Evolutionary conservation across 2,888 invertebrate genomes (phyloP).

Genomic region (Drosophila maculinotata): DNA sequence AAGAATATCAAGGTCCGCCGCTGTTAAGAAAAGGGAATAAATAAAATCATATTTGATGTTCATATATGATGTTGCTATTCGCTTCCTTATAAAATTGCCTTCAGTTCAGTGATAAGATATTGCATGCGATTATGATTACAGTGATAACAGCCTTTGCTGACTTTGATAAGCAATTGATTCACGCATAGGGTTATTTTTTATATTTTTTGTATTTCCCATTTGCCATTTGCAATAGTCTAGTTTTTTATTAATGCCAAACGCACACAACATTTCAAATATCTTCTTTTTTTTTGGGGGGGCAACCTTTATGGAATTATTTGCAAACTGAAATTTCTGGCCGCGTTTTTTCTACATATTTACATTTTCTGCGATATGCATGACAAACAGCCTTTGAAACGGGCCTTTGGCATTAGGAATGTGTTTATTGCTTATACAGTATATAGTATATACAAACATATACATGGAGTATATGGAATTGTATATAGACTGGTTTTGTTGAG

Average conservation of each 20-base stretch:
- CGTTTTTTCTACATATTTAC: conserved; percentile 38
- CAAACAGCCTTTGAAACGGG: conserved; percentile 41
- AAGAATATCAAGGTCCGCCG: conserved; percentile 49
- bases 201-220: too few species aligned
- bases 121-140: conserved; percentile 27
- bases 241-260: conserved; percentile 27
- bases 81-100: not conserved
- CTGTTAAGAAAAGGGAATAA: conserved; percentile 14
- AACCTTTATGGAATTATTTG: conserved; percentile 40
- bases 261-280: conserved; percentile 19
- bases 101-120: conserved; percentile 51
- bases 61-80: not conserved
- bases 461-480: not conserved
- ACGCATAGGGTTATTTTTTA: not conserved
- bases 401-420: conserved; percentile 57
- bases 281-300: conserved; percentile 13
- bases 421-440: conserved; percentile 38
- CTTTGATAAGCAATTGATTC: conserved; percentile 55
- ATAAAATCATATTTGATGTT: not conserved
- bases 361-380: conserved; percentile 42
- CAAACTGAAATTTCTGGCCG: conserved; percentile 26
- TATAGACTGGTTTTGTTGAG: conserved; percentile 48
- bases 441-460: conserved; percentile 8
- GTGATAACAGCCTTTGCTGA: conserved; percentile 26
- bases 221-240: conserved; percentile 3